A percentile compares a stretch with the other conserved stretches of the same genome.
phyloP scores from a whole-genome alignment of 1,140 invertebrate genomes.

The Drosophila azteca region DNA sequence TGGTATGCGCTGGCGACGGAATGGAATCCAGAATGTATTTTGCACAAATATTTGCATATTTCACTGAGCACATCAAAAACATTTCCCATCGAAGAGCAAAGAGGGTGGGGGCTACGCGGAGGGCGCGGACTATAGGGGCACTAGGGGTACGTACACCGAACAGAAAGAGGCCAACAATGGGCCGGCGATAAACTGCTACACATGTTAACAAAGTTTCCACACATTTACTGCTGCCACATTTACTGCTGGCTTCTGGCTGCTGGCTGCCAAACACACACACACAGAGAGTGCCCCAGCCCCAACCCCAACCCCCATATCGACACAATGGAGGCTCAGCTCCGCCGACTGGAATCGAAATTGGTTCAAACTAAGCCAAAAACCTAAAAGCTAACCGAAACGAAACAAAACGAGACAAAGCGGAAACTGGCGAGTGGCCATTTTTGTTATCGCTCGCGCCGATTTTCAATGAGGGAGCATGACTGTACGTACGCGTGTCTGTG shows the following conservation, averaged over 20 bases:
- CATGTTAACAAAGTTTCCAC: constrained; percentile 78
- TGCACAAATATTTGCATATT: constrained; percentile 78
- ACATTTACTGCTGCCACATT: constrained; percentile 47
- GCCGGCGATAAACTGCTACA: constrained; percentile 72
- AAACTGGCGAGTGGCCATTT: constrained; percentile 71
- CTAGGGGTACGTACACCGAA: neutral
- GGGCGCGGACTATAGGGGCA: neutral
- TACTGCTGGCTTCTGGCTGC: neutral
- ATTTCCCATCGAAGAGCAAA: constrained; percentile 53
- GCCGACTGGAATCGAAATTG: constrained; percentile 34
- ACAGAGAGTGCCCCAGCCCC: constrained; percentile 2
- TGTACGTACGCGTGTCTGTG: constrained; percentile 3
- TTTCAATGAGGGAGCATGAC: constrained; percentile 57
- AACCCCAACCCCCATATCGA: constrained; percentile 1
- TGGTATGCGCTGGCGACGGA: constrained; percentile 27
- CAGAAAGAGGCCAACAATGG: constrained; percentile 41
- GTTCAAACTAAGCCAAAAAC: constrained; percentile 65
- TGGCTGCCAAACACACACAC: neutral
- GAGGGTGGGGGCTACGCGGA: neutral
- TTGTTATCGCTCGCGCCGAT: constrained; percentile 73
- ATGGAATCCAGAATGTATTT: constrained; percentile 54
- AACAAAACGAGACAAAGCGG: constrained; percentile 75
- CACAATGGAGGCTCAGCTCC: neutral
- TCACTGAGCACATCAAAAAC: constrained; percentile 71
- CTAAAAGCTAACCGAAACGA: no score